phyloP scores from a whole-genome alignment of 2,888 invertebrate genomes.

The Ypsolopha scabrella region DNA sequence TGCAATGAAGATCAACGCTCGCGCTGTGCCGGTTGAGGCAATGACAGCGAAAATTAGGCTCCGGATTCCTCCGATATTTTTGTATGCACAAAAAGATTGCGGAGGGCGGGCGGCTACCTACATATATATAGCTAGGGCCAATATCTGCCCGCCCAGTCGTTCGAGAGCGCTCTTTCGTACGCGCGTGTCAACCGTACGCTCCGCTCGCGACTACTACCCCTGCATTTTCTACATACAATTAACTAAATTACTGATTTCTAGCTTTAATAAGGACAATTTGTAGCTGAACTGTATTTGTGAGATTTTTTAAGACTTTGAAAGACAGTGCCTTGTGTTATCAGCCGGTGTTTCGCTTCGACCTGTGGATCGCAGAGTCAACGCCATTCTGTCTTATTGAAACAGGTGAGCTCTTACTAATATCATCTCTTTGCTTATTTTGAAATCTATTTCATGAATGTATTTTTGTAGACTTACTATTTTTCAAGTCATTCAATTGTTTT shows the following conservation, averaged over 20 bases:
- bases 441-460: too few species aligned
- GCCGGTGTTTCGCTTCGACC: neutral
- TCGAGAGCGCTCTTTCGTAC: constrained; percentile 26
- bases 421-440: too few species aligned
- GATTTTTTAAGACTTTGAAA: neutral
- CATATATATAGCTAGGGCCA: constrained; percentile 51
- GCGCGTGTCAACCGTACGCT: constrained; percentile 19
- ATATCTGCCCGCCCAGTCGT: constrained; percentile 57
- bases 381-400: neutral
- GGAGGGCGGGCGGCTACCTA: constrained; percentile 36
- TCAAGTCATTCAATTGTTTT: too few species aligned
- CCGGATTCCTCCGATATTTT: constrained; percentile 63
- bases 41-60: constrained; percentile 63
- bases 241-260: neutral
- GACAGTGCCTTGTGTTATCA: neutral
- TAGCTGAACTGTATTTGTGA: neutral
- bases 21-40: constrained; percentile 55
- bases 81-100: constrained; percentile 44
- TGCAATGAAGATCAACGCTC: constrained; percentile 62
- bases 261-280: neutral
- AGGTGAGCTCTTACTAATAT: neutral
- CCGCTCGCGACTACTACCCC: constrained; percentile 6
- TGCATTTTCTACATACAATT: constrained; percentile 2
- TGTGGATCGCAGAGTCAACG: neutral
- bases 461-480: too few species aligned